A percentile compares a stretch with the other conserved stretches of the same genome.
phyloP scores from a whole-genome alignment of 2,113 vertebrate species.

The Peromyscus leucopus region DNA sequence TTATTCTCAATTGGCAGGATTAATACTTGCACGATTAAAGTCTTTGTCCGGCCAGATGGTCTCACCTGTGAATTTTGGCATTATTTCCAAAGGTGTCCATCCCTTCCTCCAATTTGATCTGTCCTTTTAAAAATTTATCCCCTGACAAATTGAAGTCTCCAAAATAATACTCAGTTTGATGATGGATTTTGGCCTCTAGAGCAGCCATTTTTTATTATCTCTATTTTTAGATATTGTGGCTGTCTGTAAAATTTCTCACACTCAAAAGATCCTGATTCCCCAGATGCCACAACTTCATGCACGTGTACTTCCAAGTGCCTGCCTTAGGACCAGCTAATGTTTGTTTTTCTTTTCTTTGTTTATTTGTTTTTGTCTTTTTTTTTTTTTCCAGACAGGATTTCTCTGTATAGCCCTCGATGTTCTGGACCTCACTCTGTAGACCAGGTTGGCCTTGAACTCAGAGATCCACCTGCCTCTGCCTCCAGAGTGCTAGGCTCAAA shows the following conservation, averaged over 20 bases:
- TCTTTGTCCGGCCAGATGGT: slow-evolving; percentile 92
- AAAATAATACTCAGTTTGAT: slow-evolving; percentile 94
- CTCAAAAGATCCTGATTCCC: neutral
- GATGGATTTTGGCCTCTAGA: slow-evolving; percentile 94
- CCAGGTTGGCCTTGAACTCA: too few species aligned
- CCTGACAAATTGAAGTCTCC: neutral
- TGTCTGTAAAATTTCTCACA: slow-evolving; percentile 80
- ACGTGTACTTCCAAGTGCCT: neutral
- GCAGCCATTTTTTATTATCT: slow-evolving; percentile 90
- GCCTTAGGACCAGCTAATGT: neutral
- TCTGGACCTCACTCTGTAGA: too few species aligned
- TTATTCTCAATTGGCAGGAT: neutral
- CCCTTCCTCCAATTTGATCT: slow-evolving; percentile 95
- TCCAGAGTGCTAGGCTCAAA: too few species aligned
- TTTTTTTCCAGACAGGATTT: too few species aligned
- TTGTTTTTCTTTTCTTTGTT: neutral
- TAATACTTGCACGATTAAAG: slow-evolving; percentile 86
- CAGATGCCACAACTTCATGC: neutral
- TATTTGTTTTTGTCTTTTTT: neutral
- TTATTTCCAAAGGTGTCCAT: slow-evolving; percentile 96
- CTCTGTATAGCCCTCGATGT: too few species aligned
- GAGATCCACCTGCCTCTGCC: too few species aligned
- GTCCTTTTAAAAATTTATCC: neutral
- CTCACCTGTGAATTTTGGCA: slow-evolving; percentile 99
- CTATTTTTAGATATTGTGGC: slow-evolving; percentile 93